Base-by-base conservation (phyloP, 2,797 vertebrate genomes). In the Furcifer pardalis region DNA sequence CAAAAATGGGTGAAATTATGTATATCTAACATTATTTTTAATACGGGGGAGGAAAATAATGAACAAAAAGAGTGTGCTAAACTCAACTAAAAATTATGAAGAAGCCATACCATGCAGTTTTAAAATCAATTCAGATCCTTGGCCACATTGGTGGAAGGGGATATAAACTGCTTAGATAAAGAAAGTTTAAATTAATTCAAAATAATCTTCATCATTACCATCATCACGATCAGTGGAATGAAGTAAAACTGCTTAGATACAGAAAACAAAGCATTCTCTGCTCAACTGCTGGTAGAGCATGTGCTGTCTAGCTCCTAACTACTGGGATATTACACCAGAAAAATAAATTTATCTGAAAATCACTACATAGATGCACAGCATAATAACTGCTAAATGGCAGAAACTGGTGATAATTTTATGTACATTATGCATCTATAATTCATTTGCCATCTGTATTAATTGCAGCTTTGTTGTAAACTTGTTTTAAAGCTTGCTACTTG, bases 401-500 rank as follows among this genome's bases (percentile, higher is more conserved):
- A 60, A 77, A 25, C 4, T 52, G 35, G 12, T 23, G 32, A 60
- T 71, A 42, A 46, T 65, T 42, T 49, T 37, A 25, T 62, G 7
- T 81, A 49, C 5, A 2, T 69, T 69, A 42, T 23, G 40, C 62
- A 65, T 40, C 0, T 25, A 59, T 71, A 84, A 73, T 59, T 91
- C 88, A 88, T 90, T 86, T 80, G 91, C 89, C 93, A 92, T 93
- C 89, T 93, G 9, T 82, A 83, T 90, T 79, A 56, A 86, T 81
- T 92, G 90, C 88, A 94, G 91, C 87, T 89, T 89, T 92, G 89
- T 89, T 89, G 81, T 49, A 66, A 77, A 88, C 88, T 92, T 94
- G 86, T 91, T 89, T 37, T 84, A 87, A 89, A 91, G 84, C 88
- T 40, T 92, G 91, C 89, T 91, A 89, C 89, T 88, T 89, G 82